phyloP scores from a whole-genome alignment of 2,113 vertebrate genomes.

The Trichomycterus rosablanca region DNA sequence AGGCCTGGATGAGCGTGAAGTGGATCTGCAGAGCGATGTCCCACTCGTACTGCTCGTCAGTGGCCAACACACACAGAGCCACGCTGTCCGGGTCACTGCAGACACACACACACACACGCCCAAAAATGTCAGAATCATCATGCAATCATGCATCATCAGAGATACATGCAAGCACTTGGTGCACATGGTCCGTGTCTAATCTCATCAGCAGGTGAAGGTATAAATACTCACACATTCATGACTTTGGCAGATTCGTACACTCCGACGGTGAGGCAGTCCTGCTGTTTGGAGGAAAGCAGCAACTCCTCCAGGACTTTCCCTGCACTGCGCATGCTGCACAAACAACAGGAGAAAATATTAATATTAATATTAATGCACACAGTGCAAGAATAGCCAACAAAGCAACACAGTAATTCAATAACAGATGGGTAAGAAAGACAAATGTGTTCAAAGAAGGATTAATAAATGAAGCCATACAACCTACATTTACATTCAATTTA shows the following conservation, averaged over 20 bases:
- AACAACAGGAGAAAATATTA: background rate
- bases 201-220: too few species aligned
- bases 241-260: slow-evolving; percentile 97
- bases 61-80: slow-evolving; percentile 88
- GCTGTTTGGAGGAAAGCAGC: slow-evolving; percentile 83
- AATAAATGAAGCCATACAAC: too few species aligned
- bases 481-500: too few species aligned
- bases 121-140: background rate
- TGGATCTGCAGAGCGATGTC: slow-evolving; percentile 97
- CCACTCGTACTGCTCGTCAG: slow-evolving; percentile 88
- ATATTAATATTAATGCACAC: background rate
- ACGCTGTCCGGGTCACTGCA: slow-evolving; percentile 91
- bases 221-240: slow-evolving; percentile 96
- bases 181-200: background rate
- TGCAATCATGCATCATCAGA: background rate
- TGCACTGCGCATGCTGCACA: slow-evolving; percentile 78
- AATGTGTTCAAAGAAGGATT: too few species aligned
- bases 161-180: background rate
- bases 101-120: slow-evolving; percentile 1
- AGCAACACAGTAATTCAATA: background rate
- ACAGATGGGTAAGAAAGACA: too few species aligned
- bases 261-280: slow-evolving; percentile 89
- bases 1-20: slow-evolving; percentile 96
- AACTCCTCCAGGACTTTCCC: slow-evolving; percentile 87
- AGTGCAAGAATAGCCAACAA: background rate